Base-by-base conservation (phyloP, 2,888 invertebrate species). In the Melinaea marsaeus region DNA sequence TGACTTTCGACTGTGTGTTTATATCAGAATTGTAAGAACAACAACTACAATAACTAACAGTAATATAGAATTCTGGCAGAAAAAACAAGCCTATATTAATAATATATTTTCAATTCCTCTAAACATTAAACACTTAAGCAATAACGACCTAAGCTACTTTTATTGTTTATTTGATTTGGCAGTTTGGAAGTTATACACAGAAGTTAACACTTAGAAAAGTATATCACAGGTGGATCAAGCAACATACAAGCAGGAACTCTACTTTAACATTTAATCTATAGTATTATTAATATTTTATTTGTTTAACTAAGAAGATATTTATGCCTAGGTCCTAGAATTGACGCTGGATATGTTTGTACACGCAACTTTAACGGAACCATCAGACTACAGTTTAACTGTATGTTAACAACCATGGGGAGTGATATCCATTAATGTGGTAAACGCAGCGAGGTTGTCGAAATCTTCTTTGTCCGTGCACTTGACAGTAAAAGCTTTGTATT, bases 401-500 rank as follows among this genome's bases (percentile, higher is more conserved):
- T 69, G 59, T 64, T 71, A 79, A 83, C 79, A 85, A 81, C 81
- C 80, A 76, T 78, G 72, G 73, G 72, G 69, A 75, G 78, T 77
- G 77, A 74, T 73, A 80, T 83, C 76, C 74, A 78, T 74, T 79
- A 79, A 77, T 73, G 73, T 73, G 74, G 74, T 80, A 74, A 80
- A 81, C 78, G 79, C 74, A 81, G 78, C 75, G 71, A 76, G 75
- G 76, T 78, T 76, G 79, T 77, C 78, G 79, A 75, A 79, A 81
- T 84, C 81, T 86, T 83, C 90, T 90, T 90, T 90, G 90, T 90
- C 88, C 89, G 87, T 86, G 88, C 87, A 89, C 89, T 88, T 85
- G 88, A 88, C 76, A 88, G 86, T 82, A 88, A 84, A 80, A 89
- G 87, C 85, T 90, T 89, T 81, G 89, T 90, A 88, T 90, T 89